Evolutionary conservation across 1,140 invertebrate genomes (phyloP), one percentile per base, ranked within the genome.

Genomic region (Acromyrmex echinatior): DNA sequence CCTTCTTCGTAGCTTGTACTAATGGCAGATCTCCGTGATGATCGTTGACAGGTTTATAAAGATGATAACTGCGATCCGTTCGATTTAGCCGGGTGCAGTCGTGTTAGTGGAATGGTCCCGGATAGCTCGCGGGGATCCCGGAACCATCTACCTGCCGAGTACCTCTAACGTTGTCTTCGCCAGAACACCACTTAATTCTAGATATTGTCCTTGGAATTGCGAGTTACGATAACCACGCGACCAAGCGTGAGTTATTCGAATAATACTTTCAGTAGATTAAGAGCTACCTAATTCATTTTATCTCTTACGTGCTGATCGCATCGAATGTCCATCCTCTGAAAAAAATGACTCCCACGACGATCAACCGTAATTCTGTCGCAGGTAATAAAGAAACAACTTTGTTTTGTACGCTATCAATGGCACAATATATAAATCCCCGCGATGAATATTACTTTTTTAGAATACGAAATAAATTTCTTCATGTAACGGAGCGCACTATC

Each of bases 361-460:
- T 71, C 65, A 81, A 39, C 53, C 56, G 70, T 71, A 74, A 56
- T 76, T 31, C 65, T 31, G 65, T 56, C 56, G 70, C 80, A 45
- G 10, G 56, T 63, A 76, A 84, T 74, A 74, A 84, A 84, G 56
- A 84, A 84, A 84, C 80, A 35, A 58, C 45, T 71, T 56, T 39
- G 65, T 68, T 58, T 56, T 39, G 65, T 68, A 70, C 68, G 18
- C 12, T 49, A 56, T 18, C 49, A 25, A 70, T 79, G 63, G 78
- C 28, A 45, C 56, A 53, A 82, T 60, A 51, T 56, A 74, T 62
- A 74, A 82, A 74, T 74, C 68, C 35, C 53, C 49, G 78, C 78
- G 78, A 81, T 81, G 51, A 49, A 81, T 81, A 81, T 81, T 81
- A 81, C 65, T 81, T 81, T 81, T 71, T 81, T 70, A 56, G 78